Percentiles rank a stretch among this genome's conserved stretches.
Evolutionary conservation across 1,140 invertebrate species (phyloP).

Genomic region (Rhizoglyphus robini): DNA sequence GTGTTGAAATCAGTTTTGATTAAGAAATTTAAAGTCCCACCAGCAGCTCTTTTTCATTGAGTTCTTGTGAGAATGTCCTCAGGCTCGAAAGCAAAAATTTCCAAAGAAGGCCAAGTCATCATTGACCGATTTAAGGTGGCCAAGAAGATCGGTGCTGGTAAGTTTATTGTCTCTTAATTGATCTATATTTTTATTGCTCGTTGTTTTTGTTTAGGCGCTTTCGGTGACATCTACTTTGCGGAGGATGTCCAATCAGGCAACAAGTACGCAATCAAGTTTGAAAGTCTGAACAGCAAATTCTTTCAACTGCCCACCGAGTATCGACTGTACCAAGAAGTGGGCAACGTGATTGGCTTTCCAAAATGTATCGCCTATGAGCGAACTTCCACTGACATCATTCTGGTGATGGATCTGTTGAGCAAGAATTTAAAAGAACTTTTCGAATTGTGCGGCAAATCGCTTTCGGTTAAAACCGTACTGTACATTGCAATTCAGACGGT

Average conservation of each 20-base stretch:
- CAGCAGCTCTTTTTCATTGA: too few relatives aligned
- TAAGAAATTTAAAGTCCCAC: too few relatives aligned
- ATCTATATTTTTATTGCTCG: neutral
- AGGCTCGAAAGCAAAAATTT: neutral
- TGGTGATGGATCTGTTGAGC: conserved; percentile 27
- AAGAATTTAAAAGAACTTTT: conserved; percentile 27
- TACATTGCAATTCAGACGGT: conserved; percentile 14
- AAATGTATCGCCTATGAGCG: conserved; percentile 7
- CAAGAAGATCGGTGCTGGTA: neutral
- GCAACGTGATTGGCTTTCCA: neutral
- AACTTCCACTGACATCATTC: neutral
- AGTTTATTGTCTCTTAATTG: neutral
- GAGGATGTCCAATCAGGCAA: neutral
- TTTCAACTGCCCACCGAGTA: neutral
- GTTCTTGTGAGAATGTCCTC: too few relatives aligned
- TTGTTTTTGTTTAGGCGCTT: neutral
- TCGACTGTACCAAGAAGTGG: neutral
- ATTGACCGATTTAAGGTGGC: neutral
- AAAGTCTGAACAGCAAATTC: neutral
- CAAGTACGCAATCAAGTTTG: conserved; percentile 18
- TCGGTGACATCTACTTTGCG: neutral
- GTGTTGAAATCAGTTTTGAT: too few relatives aligned
- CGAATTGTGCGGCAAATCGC: conserved; percentile 21
- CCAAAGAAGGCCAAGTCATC: neutral
- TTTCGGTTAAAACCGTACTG: conserved; percentile 16